A percentile compares a stretch with the other conserved stretches of the same genome.
phyloP scores from a whole-genome alignment of 2,888 invertebrate genomes.

The Pristionchus japonicus region DNA sequence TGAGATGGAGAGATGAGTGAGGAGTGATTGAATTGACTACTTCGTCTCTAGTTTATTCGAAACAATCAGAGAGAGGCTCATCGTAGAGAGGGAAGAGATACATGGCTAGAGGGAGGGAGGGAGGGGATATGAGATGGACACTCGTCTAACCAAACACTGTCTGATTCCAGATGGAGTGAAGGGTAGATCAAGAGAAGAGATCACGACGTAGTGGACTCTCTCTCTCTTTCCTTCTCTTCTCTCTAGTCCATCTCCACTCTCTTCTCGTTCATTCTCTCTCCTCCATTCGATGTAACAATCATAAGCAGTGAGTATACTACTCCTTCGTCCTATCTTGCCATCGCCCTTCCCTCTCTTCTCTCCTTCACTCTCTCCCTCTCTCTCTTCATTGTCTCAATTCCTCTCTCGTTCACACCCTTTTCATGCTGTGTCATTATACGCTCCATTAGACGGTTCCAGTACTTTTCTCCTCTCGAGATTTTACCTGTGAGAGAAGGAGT shows the following conservation, averaged over 20 bases:
- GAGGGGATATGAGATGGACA: not conserved
- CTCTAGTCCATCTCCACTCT: not conserved
- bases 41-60: not conserved
- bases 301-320: slow-evolving; percentile 25
- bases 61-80: not conserved
- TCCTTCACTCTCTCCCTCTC: not conserved
- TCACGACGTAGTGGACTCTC: not conserved
- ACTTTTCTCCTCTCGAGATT: not conserved
- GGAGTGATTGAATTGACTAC: not conserved
- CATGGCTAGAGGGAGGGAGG: not conserved
- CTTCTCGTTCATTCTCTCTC: not conserved
- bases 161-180: not conserved
- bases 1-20: not conserved
- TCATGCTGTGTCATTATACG: not conserved
- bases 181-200: not conserved
- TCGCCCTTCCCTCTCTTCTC: no score
- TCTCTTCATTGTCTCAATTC: not conserved
- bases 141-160: not conserved
- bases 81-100: not conserved
- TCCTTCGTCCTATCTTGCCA: no score
- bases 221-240: not conserved
- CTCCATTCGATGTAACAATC: slow-evolving; percentile 10
- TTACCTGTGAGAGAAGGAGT: not conserved
- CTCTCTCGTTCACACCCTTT: slow-evolving; percentile 15
- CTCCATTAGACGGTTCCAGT: not conserved